Evolutionary conservation across 2,888 invertebrate genomes (phyloP).

Genomic region (Hermaeophaga mercurialis): DNA sequence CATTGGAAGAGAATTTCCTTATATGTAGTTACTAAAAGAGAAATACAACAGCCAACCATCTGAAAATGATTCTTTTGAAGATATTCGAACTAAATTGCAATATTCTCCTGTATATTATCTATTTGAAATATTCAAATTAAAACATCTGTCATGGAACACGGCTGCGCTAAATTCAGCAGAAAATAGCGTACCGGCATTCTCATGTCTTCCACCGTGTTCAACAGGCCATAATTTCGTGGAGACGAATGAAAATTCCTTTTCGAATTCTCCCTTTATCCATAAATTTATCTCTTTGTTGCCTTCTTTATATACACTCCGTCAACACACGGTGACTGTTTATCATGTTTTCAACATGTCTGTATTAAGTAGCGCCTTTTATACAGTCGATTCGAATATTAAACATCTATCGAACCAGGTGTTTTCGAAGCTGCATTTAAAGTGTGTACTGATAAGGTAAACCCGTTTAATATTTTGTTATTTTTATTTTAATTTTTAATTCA

Average conservation of each 20-base stretch:
- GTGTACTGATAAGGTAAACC: background rate
- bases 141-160: constrained; percentile 16
- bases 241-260: constrained; percentile 21
- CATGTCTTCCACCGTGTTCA: constrained; percentile 21
- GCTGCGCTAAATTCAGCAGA: constrained; percentile 15
- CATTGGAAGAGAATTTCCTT: no score
- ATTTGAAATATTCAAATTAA: constrained; percentile 10
- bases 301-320: constrained; percentile 23
- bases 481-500: no score
- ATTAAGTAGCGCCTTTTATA: constrained; percentile 18
- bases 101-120: background rate
- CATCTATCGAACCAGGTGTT: constrained; percentile 30
- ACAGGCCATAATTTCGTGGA: constrained; percentile 22
- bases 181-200: constrained; percentile 20
- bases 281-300: constrained; percentile 24
- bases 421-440: constrained; percentile 10
- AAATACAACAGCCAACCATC: no score
- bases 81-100: background rate
- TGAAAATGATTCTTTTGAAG: background rate
- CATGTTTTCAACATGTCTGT: constrained; percentile 21
- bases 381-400: constrained; percentile 29
- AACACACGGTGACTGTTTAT: constrained; percentile 22
- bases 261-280: constrained; percentile 19
- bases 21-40: no score
- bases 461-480: background rate